phyloP scores from a whole-genome alignment of 1,140 invertebrate species.

The Heliconius himera region DNA sequence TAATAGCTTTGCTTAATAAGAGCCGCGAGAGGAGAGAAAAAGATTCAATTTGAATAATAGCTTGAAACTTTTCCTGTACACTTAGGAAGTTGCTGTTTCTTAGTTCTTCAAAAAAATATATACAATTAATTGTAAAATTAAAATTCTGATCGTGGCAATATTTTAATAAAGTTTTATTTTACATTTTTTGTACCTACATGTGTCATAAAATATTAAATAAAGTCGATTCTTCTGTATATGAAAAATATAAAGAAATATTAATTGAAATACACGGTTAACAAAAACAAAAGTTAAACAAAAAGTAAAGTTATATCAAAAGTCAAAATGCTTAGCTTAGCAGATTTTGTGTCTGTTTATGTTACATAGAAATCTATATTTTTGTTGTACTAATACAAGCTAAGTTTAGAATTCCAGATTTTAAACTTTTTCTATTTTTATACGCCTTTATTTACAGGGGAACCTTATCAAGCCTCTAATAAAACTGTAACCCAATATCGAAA shows the following conservation, averaged over 20 bases:
- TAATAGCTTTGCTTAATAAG: neutral
- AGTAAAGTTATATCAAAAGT: too few species aligned
- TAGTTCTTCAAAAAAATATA: neutral
- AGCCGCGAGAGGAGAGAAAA: neutral
- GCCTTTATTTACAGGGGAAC: neutral
- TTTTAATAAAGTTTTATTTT: neutral
- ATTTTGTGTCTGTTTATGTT: too few species aligned
- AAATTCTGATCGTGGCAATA: neutral
- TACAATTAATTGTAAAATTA: neutral
- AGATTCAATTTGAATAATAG: constrained; percentile 1
- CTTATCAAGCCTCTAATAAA: neutral
- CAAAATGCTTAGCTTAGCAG: too few species aligned
- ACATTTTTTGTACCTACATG: neutral
- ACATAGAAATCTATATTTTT: too few species aligned
- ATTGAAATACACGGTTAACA: too few species aligned
- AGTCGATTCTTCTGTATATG: too few species aligned
- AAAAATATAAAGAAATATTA: too few species aligned
- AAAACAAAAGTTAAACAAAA: too few species aligned
- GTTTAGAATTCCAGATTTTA: too few species aligned
- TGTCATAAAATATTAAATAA: too few species aligned
- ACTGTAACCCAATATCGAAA: constrained; percentile 7
- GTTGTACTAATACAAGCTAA: too few species aligned
- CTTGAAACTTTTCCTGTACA: constrained; percentile 1
- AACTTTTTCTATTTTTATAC: too few species aligned
- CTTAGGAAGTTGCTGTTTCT: neutral